Evolutionary conservation across 2,797 vertebrate species (phyloP), one percentile per base, ranked within the genome.

Genomic region (Pseudochaenichthys georgianus): DNA sequence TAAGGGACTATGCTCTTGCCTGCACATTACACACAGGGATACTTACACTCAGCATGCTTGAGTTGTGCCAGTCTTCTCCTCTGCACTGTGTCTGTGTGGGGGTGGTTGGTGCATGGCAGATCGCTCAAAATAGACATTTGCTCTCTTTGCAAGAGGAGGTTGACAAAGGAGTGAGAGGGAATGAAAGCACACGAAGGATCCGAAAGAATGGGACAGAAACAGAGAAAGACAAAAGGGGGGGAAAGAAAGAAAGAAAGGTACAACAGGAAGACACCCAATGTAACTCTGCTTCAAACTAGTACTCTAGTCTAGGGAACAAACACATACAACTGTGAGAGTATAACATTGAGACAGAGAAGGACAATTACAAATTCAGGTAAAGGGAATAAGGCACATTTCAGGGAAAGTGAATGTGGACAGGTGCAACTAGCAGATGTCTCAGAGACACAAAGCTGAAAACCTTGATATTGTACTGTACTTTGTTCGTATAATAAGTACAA

Each of bases 71-170:
- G 87, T 93, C 86, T 90, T 84, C 76, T 85, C 55, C 78, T 81
- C 61, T 71, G 71, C 9, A 43, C 76, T 81, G 69, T 80, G 75
- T 84, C 83, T 86, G 83, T 83, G 83, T 78, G 89, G 89, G 87
- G 93, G 93, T 81, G 93, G 90, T 71, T 93, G 91, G 88, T 89
- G 91, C 90, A 89, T 92, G 89, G 90, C 87, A 88, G 87, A 78
- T 85, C 48, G 86, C 94, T 92, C 93, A 93, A 95, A 95, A 95
- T 95, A 95, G 93, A 95, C 88, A 86, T 93, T 93, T 71, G 76
- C 86, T 92, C 81, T 85, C 83, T 87, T 87, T 90, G 71, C 84
- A 91, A 90, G 90, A 89, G 79, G 78, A 88, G 87, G 80, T 87
- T 94, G 92, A 94, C 88, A 93, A 93, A 90, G 82, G 83, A 92